A percentile compares a stretch with the other conserved stretches of the same genome.
Conservation (phyloP, 2,888 invertebrate genomes). For the Agrilus mali region DNA sequence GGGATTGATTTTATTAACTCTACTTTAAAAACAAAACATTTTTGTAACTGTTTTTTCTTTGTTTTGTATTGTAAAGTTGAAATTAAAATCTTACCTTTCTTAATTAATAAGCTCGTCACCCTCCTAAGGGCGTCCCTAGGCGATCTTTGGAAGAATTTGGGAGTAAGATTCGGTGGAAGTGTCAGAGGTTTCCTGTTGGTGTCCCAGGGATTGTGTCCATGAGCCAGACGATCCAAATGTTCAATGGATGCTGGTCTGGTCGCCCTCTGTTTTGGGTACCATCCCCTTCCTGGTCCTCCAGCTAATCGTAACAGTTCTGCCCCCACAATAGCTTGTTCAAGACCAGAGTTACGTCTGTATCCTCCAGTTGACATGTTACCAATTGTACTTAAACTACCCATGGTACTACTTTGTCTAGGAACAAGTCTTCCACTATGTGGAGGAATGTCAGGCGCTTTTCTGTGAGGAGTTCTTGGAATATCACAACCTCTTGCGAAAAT, state of each 20-base stretch:
- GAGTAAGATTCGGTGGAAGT: slow-evolving; percentile 78
- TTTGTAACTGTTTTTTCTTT: no score
- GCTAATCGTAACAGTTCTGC: slow-evolving; percentile 69
- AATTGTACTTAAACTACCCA: slow-evolving; percentile 45
- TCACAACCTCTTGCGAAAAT: slow-evolving; percentile 78
- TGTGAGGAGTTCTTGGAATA: slow-evolving; percentile 70
- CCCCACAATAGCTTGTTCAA: slow-evolving; percentile 47
- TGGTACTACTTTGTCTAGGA: slow-evolving; percentile 49
- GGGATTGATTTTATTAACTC: no score
- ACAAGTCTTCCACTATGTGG: slow-evolving; percentile 38
- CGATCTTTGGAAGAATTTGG: slow-evolving; percentile 81
- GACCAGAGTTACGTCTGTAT: slow-evolving; percentile 22
- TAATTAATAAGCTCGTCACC: slow-evolving; percentile 77
- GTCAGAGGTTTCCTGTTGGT: slow-evolving; percentile 67
- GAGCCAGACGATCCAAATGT: slow-evolving; percentile 64
- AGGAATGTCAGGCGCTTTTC: slow-evolving; percentile 48
- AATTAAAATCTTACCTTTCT: slow-evolving; percentile 31
- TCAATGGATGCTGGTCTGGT: slow-evolving; percentile 69
- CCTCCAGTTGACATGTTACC: slow-evolving; percentile 30
- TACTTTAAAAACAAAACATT: no score
- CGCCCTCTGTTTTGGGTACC: slow-evolving; percentile 66
- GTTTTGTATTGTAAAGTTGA: no score
- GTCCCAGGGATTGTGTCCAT: slow-evolving; percentile 39
- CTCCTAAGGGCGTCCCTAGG: slow-evolving; percentile 75
- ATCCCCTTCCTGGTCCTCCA: slow-evolving; percentile 73